These are phyloP conservation scores for Danio rerio DNA, from an alignment of 2,113 vertebrate genomes.

Conservation along the genomic window GRCz12tu NC_133200.1:2477501-2478000, in stretches of 20 bases:
- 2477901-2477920: conserved; percentile 53
- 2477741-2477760: conserved; percentile 62
- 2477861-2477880: conserved; percentile 65
- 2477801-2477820: conserved; percentile 87
- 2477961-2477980: not conserved
- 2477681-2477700: no score
- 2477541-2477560: no score
- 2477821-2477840: conserved; percentile 79
- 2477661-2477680: no score
- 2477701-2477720: no score
- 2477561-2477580: no score
- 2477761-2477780: conserved; percentile 68
- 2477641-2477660: no score
- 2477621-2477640: no score
- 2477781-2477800: conserved; percentile 67
- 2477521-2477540: no score
- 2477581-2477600: no score
- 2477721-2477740: conserved; percentile 55
- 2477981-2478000: not conserved
- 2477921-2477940: not conserved
- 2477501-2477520: no score
- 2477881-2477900: conserved; percentile 45
- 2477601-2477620: no score
- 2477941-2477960: not conserved
- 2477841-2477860: conserved; percentile 71